phyloP scores from a whole-genome alignment of 2,113 vertebrate species.

The Neomonachus schauinslandi region DNA sequence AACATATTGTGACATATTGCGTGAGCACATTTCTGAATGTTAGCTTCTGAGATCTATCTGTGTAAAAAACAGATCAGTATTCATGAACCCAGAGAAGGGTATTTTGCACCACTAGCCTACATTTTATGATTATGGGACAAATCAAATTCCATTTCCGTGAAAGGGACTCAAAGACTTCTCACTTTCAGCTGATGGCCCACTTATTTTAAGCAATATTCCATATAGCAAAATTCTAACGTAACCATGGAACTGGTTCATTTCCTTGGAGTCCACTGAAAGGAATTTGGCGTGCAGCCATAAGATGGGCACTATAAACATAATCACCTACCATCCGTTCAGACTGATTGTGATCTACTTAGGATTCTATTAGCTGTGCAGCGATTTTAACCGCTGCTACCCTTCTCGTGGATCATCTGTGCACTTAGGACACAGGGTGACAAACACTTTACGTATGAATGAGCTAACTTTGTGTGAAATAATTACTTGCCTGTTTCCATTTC shows the following conservation, averaged over 20 bases:
- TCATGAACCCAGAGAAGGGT: slow-evolving; percentile 39
- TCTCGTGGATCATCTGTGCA: background rate
- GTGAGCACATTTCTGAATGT: slow-evolving; percentile 68
- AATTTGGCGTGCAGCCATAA: background rate
- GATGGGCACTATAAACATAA: background rate
- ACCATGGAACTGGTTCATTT: slow-evolving; percentile 46
- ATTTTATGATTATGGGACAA: slow-evolving; percentile 34
- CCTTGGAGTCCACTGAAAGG: slow-evolving; percentile 13
- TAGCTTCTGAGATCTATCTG: slow-evolving; percentile 57
- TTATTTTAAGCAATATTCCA: slow-evolving; percentile 45
- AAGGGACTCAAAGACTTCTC: slow-evolving; percentile 27
- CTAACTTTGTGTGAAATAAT: background rate
- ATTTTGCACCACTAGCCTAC: slow-evolving; percentile 12
- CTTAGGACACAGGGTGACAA: background rate
- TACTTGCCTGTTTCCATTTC: background rate
- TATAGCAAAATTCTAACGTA: slow-evolving; percentile 20
- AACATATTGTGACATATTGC: slow-evolving; percentile 73
- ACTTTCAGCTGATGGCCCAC: background rate
- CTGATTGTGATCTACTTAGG: background rate
- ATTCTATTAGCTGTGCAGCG: background rate
- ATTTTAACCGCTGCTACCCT: background rate
- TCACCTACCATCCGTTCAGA: background rate
- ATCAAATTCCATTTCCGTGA: slow-evolving; percentile 48
- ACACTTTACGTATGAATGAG: background rate
- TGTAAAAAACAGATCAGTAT: slow-evolving; percentile 51